These are phyloP conservation scores for Lacerta bilineata DNA, from an alignment of 2,797 vertebrate species.

Conservation along the genomic window DNA sequence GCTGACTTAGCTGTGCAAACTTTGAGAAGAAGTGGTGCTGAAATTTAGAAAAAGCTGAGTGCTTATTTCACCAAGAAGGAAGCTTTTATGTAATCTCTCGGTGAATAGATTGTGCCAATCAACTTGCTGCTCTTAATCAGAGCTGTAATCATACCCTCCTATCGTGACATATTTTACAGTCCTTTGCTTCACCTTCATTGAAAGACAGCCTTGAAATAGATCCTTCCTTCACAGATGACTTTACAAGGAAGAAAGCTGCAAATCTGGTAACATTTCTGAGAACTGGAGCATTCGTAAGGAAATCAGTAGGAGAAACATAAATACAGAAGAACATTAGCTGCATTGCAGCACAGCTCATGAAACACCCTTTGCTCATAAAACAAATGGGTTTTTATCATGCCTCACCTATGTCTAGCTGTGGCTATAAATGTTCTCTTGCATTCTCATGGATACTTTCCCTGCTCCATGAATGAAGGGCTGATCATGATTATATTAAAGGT, in stretches of 20 bases:
- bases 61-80: conserved; percentile 35
- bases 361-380: conserved; percentile 19
- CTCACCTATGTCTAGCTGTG: neutral
- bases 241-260: conserved; percentile 49
- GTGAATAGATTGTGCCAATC: conserved; percentile 49
- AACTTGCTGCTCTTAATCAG: conserved; percentile 51
- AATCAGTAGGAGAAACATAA: conserved; percentile 23
- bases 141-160: conserved; percentile 66
- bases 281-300: conserved; percentile 30
- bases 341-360: conserved; percentile 9
- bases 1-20: conserved; percentile 29
- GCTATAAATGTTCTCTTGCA: conserved; percentile 19
- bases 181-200: conserved; percentile 59
- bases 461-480: neutral
- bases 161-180: conserved; percentile 67
- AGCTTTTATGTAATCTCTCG: conserved; percentile 43
- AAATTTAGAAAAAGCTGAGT: conserved; percentile 56
- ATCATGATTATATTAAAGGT: conserved; percentile 3
- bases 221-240: conserved; percentile 59
- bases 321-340: conserved; percentile 22
- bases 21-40: neutral
- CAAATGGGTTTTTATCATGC: neutral
- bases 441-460: neutral
- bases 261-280: conserved; percentile 40
- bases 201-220: conserved; percentile 23